Conservation (phyloP, 2,113 vertebrate genomes). For the Euleptes europaea region DNA sequence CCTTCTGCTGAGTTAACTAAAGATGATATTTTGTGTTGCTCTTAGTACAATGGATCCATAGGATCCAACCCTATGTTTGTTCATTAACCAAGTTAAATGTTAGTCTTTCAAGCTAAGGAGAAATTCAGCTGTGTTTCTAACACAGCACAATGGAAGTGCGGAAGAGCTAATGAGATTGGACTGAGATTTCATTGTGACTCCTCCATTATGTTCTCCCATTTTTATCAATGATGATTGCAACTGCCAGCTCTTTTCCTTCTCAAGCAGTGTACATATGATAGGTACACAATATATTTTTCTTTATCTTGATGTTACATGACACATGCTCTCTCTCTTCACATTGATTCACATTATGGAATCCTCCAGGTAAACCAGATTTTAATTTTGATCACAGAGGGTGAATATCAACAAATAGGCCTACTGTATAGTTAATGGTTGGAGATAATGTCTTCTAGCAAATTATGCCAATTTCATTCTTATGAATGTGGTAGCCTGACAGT, state of each 20-base stretch:
- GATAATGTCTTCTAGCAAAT: background rate
- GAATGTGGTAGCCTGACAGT: constrained; percentile 20
- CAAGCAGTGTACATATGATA: constrained; percentile 1
- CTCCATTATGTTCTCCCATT: background rate
- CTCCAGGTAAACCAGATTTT: constrained; percentile 12
- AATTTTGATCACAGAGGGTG: constrained; percentile 6
- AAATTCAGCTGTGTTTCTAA: background rate
- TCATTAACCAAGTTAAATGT: background rate
- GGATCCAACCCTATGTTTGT: background rate
- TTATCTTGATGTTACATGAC: background rate
- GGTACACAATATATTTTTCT: constrained; percentile 5
- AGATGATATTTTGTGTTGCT: background rate
- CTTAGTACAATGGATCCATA: background rate
- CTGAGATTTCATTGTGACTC: background rate
- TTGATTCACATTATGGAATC: constrained; percentile 35
- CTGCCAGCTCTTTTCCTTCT: constrained; percentile 5
- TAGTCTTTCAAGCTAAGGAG: background rate
- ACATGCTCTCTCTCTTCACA: constrained; percentile 22
- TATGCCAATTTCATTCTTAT: constrained; percentile 17
- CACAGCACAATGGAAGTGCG: background rate
- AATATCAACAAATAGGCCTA: constrained; percentile 2
- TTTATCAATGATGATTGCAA: background rate
- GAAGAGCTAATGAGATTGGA: background rate
- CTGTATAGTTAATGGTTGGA: constrained; percentile 15
- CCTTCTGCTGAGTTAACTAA: too few species aligned